These are phyloP conservation scores for Chelonia mydas DNA, from an alignment of 2,797 vertebrate species.

Conservation along the genomic window DNA sequence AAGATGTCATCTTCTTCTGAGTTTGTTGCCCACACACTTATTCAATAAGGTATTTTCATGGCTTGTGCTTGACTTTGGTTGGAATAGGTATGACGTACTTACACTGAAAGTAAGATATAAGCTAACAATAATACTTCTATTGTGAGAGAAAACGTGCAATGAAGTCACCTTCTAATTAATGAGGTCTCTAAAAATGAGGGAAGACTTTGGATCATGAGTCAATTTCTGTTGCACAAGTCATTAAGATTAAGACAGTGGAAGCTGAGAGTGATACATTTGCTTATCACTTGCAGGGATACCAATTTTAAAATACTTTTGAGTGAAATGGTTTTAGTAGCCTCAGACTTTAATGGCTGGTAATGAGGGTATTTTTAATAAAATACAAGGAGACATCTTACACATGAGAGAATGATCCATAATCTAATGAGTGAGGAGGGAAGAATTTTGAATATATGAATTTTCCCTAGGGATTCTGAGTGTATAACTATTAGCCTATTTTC, in stretches of 20 bases:
- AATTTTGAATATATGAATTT: not conserved
- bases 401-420: not conserved
- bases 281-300: not conserved
- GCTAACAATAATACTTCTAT: not conserved
- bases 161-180: constrained; percentile 27
- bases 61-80: constrained; percentile 7
- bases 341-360: not conserved
- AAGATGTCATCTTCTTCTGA: constrained; percentile 23
- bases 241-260: constrained; percentile 33
- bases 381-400: not conserved
- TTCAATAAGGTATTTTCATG: constrained; percentile 64
- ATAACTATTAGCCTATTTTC: not conserved
- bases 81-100: constrained; percentile 18
- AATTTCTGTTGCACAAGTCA: constrained; percentile 22
- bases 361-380: not conserved
- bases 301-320: constrained; percentile 18
- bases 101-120: not conserved
- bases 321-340: constrained; percentile 10
- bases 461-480: not conserved
- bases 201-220: not conserved
- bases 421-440: not conserved
- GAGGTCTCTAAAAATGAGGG: not conserved
- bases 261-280: not conserved
- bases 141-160: not conserved
- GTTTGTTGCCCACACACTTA: not conserved